phyloP scores from a whole-genome alignment of 2,797 vertebrate species.

The Pantherophis alleghaniensis region DNA sequence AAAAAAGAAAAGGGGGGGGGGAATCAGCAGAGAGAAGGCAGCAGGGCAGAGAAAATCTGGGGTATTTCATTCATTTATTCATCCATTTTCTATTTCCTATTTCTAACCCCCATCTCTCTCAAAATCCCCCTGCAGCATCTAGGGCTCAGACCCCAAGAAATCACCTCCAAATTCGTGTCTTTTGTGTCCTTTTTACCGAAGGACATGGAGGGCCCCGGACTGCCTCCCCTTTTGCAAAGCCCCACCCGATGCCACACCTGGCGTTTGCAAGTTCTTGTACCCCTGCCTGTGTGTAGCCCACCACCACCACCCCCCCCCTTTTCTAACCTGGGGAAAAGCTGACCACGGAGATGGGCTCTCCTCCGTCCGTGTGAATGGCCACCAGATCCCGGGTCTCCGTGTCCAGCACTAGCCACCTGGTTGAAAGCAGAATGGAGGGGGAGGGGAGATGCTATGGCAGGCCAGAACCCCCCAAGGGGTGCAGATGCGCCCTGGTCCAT shows the following conservation, averaged over 20 bases:
- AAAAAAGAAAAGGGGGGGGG: not conserved
- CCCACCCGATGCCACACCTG: not conserved
- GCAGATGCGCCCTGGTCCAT: not conserved
- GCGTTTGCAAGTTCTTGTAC: not conserved
- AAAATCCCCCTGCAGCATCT: not conserved
- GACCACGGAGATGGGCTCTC: slow-evolving; percentile 86
- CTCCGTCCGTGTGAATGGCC: slow-evolving; percentile 87
- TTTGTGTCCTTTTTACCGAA: not conserved
- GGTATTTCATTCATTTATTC: not conserved
- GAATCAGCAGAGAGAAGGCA: slow-evolving; percentile 3
- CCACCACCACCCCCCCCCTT: too few relatives aligned
- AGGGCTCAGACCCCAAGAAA: not conserved
- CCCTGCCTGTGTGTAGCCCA: slow-evolving; percentile 48
- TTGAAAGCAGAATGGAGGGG: slow-evolving; percentile 11
- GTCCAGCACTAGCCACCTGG: slow-evolving; percentile 90
- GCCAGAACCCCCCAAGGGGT: not conserved
- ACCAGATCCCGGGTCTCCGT: slow-evolving; percentile 85
- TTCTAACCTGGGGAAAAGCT: slow-evolving; percentile 86
- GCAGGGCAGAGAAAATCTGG: not conserved
- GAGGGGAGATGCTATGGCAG: accelerated
- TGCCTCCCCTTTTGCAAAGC: not conserved
- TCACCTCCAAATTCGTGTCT: not conserved
- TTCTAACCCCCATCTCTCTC: not conserved
- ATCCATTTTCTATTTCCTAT: not conserved
- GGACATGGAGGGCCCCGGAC: not conserved